Evolutionary conservation across 2,113 vertebrate genomes (phyloP).

Genomic region (Psammodynastes pulverulentus): DNA sequence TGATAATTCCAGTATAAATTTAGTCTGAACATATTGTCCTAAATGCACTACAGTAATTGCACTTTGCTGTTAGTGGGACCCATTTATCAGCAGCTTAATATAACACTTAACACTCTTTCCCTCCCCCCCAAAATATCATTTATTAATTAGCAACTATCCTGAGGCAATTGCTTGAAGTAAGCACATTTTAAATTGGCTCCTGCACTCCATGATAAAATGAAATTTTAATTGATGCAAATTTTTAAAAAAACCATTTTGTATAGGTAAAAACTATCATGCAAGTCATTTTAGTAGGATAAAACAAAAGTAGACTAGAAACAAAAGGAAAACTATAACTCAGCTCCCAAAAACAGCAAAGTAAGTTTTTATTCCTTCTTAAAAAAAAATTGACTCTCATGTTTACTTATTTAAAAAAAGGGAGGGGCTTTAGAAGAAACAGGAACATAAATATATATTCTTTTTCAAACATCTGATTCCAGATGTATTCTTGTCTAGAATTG

Average conservation of each 20-base stretch:
- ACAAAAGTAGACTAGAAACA: not conserved
- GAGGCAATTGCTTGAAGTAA: slow-evolving; percentile 17
- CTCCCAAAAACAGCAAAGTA: not conserved
- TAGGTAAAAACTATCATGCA: not conserved
- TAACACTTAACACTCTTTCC: not conserved
- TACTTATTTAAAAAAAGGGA: not conserved
- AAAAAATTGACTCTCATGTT: not conserved
- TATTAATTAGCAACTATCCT: slow-evolving; percentile 19
- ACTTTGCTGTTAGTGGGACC: not conserved
- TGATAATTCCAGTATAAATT: not conserved
- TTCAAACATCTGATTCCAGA: not conserved
- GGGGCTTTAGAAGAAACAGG: not conserved
- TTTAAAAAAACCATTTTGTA: not conserved
- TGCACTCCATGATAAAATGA: slow-evolving; percentile 13
- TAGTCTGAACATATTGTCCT: not conserved
- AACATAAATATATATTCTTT: not conserved
- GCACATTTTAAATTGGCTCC: slow-evolving; percentile 12
- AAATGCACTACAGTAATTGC: not conserved
- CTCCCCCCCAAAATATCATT: not conserved
- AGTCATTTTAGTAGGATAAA: not conserved
- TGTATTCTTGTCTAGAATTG: not conserved
- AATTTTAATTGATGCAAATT: slow-evolving; percentile 15
- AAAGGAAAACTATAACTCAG: not conserved
- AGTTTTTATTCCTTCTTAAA: not conserved
- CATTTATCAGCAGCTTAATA: not conserved